phyloP scores from a whole-genome alignment of 2,888 invertebrate genomes.

The Thyatira batis region DNA sequence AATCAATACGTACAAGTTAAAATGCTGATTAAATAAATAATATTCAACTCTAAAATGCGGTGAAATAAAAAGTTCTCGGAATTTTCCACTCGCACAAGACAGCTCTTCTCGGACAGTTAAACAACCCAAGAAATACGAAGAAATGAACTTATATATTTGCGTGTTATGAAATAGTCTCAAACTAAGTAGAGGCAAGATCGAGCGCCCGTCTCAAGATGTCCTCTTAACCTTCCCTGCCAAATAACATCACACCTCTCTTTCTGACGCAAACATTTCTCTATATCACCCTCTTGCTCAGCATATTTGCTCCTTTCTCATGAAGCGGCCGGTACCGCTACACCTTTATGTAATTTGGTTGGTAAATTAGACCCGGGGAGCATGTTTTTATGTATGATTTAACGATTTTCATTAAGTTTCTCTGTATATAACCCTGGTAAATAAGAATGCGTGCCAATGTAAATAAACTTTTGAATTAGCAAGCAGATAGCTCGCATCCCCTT shows the following conservation, averaged over 20 bases:
- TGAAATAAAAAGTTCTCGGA: neutral
- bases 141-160: conserved; percentile 2
- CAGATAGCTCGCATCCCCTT: neutral
- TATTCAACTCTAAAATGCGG: too few relatives aligned
- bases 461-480: neutral
- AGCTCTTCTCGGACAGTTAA: neutral
- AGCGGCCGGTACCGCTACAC: conserved; percentile 17
- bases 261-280: conserved; percentile 11
- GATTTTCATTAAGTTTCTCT: conserved; percentile 25
- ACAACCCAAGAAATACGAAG: neutral
- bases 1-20: too few relatives aligned
- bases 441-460: neutral
- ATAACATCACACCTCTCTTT: conserved; percentile 39
- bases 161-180: conserved; percentile 28
- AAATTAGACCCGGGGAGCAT: conserved; percentile 30
- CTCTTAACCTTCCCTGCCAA: conserved; percentile 37
- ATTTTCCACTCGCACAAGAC: neutral
- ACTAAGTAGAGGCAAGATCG: conserved; percentile 24
- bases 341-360: conserved; percentile 42
- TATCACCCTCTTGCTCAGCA: conserved; percentile 21
- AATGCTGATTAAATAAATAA: neutral
- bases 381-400: conserved; percentile 37
- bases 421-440: neutral
- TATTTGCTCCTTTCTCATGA: conserved; percentile 38
- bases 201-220: conserved; percentile 45